Evolutionary conservation across 2,113 vertebrate species (phyloP).

Genomic region (Xerus inauris): DNA sequence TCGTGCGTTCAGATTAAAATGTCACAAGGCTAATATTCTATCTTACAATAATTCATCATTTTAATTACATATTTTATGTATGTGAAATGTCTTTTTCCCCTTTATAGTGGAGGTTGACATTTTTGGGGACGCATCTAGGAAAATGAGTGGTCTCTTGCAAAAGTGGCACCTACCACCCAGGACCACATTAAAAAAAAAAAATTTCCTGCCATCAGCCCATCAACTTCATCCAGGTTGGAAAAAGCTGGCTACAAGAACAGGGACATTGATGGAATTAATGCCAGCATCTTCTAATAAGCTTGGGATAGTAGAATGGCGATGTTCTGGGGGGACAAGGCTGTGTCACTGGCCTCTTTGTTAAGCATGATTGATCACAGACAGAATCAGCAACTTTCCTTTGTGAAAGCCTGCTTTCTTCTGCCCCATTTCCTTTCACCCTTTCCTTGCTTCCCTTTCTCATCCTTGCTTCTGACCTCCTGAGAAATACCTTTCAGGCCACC

Average conservation of each 20-base stretch:
- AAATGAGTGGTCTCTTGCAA: slow-evolving; percentile 58
- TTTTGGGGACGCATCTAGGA: slow-evolving; percentile 61
- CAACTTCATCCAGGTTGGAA: slow-evolving; percentile 43
- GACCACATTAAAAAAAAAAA: background rate
- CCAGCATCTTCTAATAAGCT: slow-evolving; percentile 52
- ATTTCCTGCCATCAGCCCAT: slow-evolving; percentile 40
- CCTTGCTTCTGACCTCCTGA: slow-evolving; percentile 27
- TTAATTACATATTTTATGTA: slow-evolving; percentile 92
- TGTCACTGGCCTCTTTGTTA: slow-evolving; percentile 77
- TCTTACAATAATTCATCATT: slow-evolving; percentile 92
- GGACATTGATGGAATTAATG: slow-evolving; percentile 79
- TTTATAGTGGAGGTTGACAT: slow-evolving; percentile 79
- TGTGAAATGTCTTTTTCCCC: slow-evolving; percentile 85
- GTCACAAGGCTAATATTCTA: slow-evolving; percentile 93
- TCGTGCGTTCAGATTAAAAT: slow-evolving; percentile 90
- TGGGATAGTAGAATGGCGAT: slow-evolving; percentile 51
- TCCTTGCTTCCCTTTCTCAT: slow-evolving; percentile 35
- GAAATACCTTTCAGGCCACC: slow-evolving; percentile 21
- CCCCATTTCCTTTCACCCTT: slow-evolving; percentile 38
- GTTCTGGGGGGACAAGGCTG: slow-evolving; percentile 62
- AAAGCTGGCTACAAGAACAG: slow-evolving; percentile 72
- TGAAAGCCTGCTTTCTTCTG: slow-evolving; percentile 72
- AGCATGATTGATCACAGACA: slow-evolving; percentile 73
- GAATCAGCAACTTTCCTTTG: slow-evolving; percentile 72
- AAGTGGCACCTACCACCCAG: slow-evolving; percentile 50